phyloP scores from a whole-genome alignment of 2,113 vertebrate species.

The Syngnathus typhle region DNA sequence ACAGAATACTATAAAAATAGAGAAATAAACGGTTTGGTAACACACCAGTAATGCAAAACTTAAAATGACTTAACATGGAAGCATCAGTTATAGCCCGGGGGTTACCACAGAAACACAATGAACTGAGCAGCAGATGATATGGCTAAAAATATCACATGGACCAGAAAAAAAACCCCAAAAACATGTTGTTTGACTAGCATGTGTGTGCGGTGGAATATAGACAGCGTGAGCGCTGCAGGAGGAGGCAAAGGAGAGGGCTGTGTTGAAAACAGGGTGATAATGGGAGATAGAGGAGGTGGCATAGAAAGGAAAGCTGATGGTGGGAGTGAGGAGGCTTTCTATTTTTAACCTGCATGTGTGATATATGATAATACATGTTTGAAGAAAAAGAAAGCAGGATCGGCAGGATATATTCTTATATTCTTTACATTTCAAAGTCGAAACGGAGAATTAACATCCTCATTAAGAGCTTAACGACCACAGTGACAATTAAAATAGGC shows the following conservation, averaged over 20 bases:
- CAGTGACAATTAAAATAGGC: conserved; percentile 23
- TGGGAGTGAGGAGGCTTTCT: conserved; percentile 55
- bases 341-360: conserved; percentile 64
- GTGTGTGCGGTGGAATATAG: background rate
- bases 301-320: conserved; percentile 44
- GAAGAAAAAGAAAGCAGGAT: conserved; percentile 25
- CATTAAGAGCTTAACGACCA: conserved; percentile 13
- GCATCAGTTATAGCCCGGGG: conserved; percentile 37
- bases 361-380: conserved; percentile 62
- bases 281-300: conserved; percentile 31
- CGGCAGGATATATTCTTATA: conserved; percentile 3
- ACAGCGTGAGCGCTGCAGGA: conserved; percentile 14
- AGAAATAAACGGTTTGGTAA: background rate
- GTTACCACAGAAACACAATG: conserved; percentile 55
- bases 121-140: conserved; percentile 26
- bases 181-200: conserved; percentile 9
- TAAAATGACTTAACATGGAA: background rate
- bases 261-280: conserved; percentile 46
- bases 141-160: conserved; percentile 37
- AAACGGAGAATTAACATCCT: conserved; percentile 1
- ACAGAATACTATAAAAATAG: background rate
- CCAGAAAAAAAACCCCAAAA: conserved; percentile 13
- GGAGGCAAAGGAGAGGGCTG: conserved; percentile 40
- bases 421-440: conserved; percentile 15
- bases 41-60: background rate